Evolutionary conservation across 2,113 vertebrate species (phyloP).

Genomic region (Potamarius usumacintae): DNA sequence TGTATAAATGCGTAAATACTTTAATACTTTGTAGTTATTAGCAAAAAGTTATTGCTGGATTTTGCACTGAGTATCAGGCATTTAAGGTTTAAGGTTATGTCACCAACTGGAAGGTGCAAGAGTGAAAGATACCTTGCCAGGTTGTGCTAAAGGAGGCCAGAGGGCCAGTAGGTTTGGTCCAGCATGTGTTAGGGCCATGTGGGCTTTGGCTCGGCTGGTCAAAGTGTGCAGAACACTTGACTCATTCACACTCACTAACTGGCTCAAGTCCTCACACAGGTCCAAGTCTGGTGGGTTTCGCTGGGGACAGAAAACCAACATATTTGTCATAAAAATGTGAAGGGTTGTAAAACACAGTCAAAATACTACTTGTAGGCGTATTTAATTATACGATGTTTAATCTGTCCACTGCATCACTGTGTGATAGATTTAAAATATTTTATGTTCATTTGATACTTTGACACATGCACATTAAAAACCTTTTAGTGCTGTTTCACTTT

Average conservation of each 20-base stretch:
- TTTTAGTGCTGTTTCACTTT: background rate
- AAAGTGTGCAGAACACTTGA: conserved; percentile 82
- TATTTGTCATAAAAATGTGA: background rate
- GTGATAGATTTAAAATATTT: background rate
- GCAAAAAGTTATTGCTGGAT: background rate
- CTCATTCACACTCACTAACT: conserved; percentile 81
- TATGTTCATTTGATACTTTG: background rate
- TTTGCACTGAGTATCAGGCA: background rate
- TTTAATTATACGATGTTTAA: background rate
- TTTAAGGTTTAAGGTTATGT: background rate
- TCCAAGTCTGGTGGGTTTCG: conserved; percentile 84
- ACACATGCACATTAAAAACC: background rate
- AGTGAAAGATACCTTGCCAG: conserved; percentile 71
- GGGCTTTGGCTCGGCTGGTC: conserved; percentile 71
- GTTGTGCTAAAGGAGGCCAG: conserved; percentile 53
- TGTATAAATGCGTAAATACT: background rate
- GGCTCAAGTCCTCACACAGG: conserved; percentile 81
- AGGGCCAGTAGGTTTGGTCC: conserved; percentile 79
- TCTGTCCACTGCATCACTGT: background rate
- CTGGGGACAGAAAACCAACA: conserved; percentile 62
- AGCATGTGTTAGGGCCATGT: conserved; percentile 73
- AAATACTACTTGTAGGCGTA: background rate
- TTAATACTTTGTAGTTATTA: background rate
- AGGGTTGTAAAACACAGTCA: background rate
- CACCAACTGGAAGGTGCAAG: background rate